A percentile compares a stretch with the other conserved stretches of the same genome.
phyloP scores from a whole-genome alignment of 2,113 vertebrate species.

The Protobothrops flavoviridis region DNA sequence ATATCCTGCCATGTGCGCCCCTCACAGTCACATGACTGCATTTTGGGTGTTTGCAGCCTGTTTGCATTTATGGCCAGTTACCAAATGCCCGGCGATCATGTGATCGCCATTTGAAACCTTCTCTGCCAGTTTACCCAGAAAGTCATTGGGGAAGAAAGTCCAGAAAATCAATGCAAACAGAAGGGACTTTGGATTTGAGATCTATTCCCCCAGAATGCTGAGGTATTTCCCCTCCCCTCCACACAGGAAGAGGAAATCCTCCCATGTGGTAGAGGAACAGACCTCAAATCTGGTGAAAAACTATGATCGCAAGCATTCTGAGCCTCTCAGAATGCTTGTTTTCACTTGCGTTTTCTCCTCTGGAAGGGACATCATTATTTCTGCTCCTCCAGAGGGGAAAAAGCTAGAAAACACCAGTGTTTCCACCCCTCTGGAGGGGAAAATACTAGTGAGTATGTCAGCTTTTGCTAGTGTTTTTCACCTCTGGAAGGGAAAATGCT shows the following conservation, averaged over 20 bases:
- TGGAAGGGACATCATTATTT: background rate
- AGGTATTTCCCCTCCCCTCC: too few species aligned
- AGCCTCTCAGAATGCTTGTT: background rate
- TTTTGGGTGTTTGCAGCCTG: background rate
- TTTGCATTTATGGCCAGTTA: background rate
- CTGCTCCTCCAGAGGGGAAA: too few species aligned
- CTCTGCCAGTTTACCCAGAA: background rate
- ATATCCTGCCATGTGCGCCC: background rate
- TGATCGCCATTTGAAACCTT: background rate
- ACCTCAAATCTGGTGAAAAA: background rate
- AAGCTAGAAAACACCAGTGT: too few species aligned
- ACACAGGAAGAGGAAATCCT: background rate
- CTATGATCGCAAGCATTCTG: background rate
- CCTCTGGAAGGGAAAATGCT: background rate
- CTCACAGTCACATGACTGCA: background rate
- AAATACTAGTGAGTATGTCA: too few species aligned
- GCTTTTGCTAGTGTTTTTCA: too few species aligned
- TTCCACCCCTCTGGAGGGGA: too few species aligned
- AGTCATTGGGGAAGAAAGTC: background rate
- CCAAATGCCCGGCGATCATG: background rate
- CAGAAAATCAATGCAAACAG: background rate
- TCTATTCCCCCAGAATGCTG: background rate
- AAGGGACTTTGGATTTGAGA: background rate
- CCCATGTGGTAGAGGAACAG: background rate
- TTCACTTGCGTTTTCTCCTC: background rate